Conservation (phyloP, 2,113 vertebrate genomes). For the Pygoscelis adeliae region DNA sequence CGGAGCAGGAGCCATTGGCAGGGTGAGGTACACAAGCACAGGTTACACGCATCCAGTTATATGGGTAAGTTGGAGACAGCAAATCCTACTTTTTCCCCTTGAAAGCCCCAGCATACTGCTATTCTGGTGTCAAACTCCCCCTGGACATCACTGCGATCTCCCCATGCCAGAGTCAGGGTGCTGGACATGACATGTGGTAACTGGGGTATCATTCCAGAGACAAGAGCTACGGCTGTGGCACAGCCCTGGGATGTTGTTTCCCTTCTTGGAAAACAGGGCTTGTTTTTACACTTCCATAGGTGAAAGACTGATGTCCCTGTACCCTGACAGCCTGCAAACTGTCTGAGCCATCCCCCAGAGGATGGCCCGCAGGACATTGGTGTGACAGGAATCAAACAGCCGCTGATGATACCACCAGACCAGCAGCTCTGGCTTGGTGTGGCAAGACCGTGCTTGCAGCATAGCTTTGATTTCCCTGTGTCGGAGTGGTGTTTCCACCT, state of each 20-base stretch:
- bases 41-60: not conserved
- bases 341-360: not conserved
- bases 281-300: not conserved
- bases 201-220: not conserved
- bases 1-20: accelerated
- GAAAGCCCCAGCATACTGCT: not conserved
- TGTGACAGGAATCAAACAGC: not conserved
- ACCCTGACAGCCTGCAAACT: not conserved
- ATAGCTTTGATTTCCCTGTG: not conserved
- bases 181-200: accelerated
- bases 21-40: not conserved
- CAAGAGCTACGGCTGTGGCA: not conserved
- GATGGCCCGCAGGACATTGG: not conserved
- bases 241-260: not conserved
- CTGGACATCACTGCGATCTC: not conserved
- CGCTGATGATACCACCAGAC: not conserved
- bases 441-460: too few species aligned
- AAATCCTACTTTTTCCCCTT: not conserved
- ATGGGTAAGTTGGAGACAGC: not conserved
- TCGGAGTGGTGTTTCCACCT: accelerated
- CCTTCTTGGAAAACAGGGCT: not conserved
- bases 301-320: not conserved
- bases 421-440: not conserved
- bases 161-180: not conserved
- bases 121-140: not conserved